These are phyloP conservation scores for Microdon myrmicae DNA, from an alignment of 2,888 invertebrate species.

Conservation along the genomic window DNA sequence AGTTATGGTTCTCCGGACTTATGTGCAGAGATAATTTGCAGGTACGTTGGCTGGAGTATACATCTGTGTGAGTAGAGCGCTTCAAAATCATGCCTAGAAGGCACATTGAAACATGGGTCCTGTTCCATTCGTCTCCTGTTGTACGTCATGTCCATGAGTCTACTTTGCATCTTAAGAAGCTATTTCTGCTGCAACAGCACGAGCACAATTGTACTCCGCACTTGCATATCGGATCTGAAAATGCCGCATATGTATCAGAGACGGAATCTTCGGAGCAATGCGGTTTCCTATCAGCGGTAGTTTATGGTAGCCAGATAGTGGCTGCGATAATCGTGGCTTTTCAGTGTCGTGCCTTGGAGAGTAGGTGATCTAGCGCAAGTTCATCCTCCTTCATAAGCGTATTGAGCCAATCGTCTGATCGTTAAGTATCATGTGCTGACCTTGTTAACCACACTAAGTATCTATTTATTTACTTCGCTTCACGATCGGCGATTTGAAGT, in stretches of 20 bases:
- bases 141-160: slow-evolving; percentile 1
- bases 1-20: background rate
- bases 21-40: slow-evolving; percentile 41
- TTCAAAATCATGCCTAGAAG: slow-evolving; percentile 35
- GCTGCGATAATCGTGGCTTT: slow-evolving; percentile 41
- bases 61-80: slow-evolving; percentile 34
- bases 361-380: slow-evolving; percentile 5
- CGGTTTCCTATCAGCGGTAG: slow-evolving; percentile 28
- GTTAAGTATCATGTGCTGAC: slow-evolving; percentile 26
- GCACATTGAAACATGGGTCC: slow-evolving; percentile 18
- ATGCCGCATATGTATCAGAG: slow-evolving; percentile 36
- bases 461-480: slow-evolving; percentile 34
- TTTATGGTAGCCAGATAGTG: slow-evolving; percentile 46
- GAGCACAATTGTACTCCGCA: slow-evolving; percentile 48
- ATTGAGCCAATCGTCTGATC: too few species aligned
- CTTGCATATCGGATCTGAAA: slow-evolving; percentile 40
- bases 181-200: slow-evolving; percentile 30
- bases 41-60: slow-evolving; percentile 31
- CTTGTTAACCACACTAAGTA: slow-evolving; percentile 1
- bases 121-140: background rate
- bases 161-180: slow-evolving; percentile 44
- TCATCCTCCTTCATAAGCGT: slow-evolving; percentile 25
- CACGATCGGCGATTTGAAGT: slow-evolving; percentile 38
- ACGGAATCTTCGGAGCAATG: slow-evolving; percentile 25
- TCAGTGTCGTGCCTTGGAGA: slow-evolving; percentile 8